phyloP scores from a whole-genome alignment of 1,140 invertebrate species.

The Ctenoplectra terminalis region DNA sequence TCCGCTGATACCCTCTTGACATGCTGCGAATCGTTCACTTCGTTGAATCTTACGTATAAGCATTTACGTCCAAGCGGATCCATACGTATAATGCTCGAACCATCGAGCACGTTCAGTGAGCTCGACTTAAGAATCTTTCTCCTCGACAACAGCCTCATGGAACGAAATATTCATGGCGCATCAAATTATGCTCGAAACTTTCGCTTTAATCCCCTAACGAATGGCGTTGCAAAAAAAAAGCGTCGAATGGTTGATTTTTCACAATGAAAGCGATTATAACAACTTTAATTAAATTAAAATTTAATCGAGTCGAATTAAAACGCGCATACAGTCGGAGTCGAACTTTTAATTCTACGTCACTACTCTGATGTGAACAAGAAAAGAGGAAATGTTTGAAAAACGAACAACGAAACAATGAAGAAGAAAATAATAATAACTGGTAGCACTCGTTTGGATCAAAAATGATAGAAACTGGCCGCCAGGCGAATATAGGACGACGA shows the following conservation, averaged over 20 bases:
- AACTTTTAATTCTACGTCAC: background rate
- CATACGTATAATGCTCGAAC: background rate
- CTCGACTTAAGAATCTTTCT: background rate
- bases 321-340: background rate
- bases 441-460: background rate
- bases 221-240: background rate
- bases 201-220: background rate
- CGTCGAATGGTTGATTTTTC: no score
- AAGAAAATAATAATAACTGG: background rate
- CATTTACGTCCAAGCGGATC: background rate
- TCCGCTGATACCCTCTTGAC: background rate
- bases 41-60: background rate
- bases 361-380: no score
- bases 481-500: constrained; percentile 33
- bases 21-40: background rate
- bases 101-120: background rate
- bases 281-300: background rate
- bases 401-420: background rate
- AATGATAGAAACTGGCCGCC: constrained; percentile 24
- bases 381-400: background rate
- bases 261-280: background rate
- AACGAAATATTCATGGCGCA: constrained; percentile 1
- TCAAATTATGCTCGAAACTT: background rate
- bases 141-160: background rate
- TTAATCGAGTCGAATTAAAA: background rate